These are phyloP conservation scores for Leptogaster cylindrica DNA, from an alignment of 2,888 invertebrate genomes.

Conservation along the genomic window DNA sequence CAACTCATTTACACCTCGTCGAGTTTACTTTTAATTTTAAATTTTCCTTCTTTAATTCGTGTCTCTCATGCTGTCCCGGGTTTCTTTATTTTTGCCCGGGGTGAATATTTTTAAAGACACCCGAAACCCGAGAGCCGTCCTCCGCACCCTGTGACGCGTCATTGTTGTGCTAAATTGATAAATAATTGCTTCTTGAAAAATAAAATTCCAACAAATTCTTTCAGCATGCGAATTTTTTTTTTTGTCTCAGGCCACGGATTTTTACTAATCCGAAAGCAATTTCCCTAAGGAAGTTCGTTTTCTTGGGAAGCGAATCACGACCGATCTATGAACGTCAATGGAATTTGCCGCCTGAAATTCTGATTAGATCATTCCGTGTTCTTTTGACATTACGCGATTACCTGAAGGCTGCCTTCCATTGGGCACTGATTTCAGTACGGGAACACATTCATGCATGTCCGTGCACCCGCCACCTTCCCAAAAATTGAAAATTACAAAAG, in stretches of 20 bases:
- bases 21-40: constrained; percentile 35
- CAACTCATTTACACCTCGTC: constrained; percentile 38
- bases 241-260: constrained; percentile 17
- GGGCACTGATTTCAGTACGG: constrained; percentile 15
- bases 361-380: constrained; percentile 33
- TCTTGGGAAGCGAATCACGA: too few relatives aligned
- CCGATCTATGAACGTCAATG: constrained; percentile 6
- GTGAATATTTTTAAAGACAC: constrained; percentile 9
- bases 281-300: constrained; percentile 26
- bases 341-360: constrained; percentile 11
- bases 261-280: constrained; percentile 32
- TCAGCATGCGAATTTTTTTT: constrained; percentile 21
- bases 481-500: constrained; percentile 8
- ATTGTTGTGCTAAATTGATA: constrained; percentile 31
- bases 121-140: too few relatives aligned
- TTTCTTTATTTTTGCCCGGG: neutral
- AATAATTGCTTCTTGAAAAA: constrained; percentile 34
- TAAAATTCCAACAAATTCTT: constrained; percentile 17
- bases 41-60: constrained; percentile 26
- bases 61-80: neutral
- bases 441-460: neutral
- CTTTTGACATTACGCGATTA: constrained; percentile 6
- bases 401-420: neutral
- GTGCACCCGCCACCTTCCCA: neutral
- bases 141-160: too few relatives aligned